Conservation (phyloP, 2,113 vertebrate species). For the Lophura nycthemera region DNA sequence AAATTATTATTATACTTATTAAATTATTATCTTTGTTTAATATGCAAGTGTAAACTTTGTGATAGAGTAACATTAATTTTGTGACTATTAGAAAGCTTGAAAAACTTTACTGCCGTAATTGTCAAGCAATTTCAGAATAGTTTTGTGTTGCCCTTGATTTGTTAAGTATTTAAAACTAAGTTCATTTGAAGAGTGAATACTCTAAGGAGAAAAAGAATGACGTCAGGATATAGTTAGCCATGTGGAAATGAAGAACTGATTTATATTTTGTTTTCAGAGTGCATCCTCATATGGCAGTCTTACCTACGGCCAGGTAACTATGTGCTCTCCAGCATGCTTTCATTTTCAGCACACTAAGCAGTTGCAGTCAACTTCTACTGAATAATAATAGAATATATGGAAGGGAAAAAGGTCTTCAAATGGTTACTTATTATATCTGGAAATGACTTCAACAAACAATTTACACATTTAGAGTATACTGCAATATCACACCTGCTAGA, state of each 20-base stretch:
- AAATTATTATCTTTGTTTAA: not conserved
- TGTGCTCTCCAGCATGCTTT: not conserved
- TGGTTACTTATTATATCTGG: not conserved
- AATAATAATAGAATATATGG: not conserved
- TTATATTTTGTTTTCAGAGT: conserved; percentile 30
- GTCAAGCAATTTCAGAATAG: not conserved
- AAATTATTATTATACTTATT: not conserved
- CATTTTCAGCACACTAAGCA: not conserved
- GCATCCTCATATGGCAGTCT: not conserved
- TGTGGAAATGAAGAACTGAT: not conserved
- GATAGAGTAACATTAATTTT: not conserved
- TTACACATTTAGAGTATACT: not conserved
- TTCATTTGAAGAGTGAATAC: not conserved
- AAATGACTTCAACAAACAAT: not conserved
- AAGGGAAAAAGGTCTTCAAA: not conserved
- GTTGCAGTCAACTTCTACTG: not conserved
- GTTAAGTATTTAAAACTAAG: not conserved
- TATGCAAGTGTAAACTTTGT: not conserved
- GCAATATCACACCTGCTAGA: not conserved
- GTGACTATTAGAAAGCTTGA: not conserved
- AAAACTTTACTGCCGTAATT: not conserved
- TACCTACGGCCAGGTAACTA: conserved; percentile 64
- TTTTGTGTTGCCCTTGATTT: not conserved
- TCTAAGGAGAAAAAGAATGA: not conserved
- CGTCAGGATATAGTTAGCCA: not conserved